Evolutionary conservation across 2,113 vertebrate species (phyloP).

Genomic region (Ammodytes marinus): DNA sequence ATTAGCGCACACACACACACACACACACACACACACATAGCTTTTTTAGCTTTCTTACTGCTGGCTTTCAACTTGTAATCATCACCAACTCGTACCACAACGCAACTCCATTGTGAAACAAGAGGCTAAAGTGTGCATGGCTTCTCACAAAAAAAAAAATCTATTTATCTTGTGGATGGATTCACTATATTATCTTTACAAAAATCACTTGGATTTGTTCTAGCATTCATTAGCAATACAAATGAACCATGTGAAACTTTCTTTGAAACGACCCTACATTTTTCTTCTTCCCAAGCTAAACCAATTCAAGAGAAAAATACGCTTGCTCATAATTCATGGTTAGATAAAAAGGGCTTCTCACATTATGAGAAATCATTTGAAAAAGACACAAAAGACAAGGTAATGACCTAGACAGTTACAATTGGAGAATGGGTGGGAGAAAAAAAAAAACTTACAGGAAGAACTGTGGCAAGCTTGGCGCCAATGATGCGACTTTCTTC

Average conservation of each 20-base stretch:
- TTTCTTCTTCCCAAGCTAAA: slow-evolving; percentile 26
- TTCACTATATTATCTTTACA: neutral
- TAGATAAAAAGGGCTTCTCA: slow-evolving; percentile 33
- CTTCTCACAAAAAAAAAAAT: neutral
- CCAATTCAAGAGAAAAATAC: slow-evolving; percentile 46
- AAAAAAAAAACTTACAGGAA: slow-evolving; percentile 26
- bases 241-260: slow-evolving; percentile 15
- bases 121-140: neutral
- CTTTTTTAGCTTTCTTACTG: too few relatives aligned
- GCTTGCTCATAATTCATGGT: slow-evolving; percentile 38
- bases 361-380: slow-evolving; percentile 49
- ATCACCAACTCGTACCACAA: too few relatives aligned
- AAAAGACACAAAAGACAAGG: slow-evolving; percentile 64
- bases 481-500: slow-evolving; percentile 46
- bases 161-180: neutral
- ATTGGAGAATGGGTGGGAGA: slow-evolving; percentile 12
- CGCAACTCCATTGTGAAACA: neutral
- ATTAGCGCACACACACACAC: too few relatives aligned
- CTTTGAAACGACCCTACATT: slow-evolving; percentile 5
- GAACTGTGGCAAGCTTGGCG: slow-evolving; percentile 4
- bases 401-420: slow-evolving; percentile 52
- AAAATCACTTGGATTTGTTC: neutral
- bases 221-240: neutral
- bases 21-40: too few relatives aligned
- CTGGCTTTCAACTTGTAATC: too few relatives aligned